Evolutionary conservation across 2,797 vertebrate genomes (phyloP).

Genomic region (Halcyon chelicuti): DNA sequence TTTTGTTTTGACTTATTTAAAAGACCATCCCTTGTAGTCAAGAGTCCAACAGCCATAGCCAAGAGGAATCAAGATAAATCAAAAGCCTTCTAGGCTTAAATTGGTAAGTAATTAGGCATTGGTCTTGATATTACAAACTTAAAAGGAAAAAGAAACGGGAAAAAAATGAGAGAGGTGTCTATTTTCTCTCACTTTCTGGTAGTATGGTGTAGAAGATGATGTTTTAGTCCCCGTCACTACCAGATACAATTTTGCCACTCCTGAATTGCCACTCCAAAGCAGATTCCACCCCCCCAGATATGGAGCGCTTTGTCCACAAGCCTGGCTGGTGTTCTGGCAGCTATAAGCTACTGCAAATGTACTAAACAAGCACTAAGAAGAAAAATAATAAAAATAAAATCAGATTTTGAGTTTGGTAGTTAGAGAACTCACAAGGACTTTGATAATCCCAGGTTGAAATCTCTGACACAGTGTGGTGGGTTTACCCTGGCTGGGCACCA

Average conservation of each 20-base stretch:
- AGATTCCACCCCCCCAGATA: rapidly evolving
- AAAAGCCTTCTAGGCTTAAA: neutral
- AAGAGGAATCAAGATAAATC: neutral
- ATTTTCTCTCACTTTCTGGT: neutral
- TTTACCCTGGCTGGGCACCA: too few species aligned
- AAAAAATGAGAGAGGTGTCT: neutral
- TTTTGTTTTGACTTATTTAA: neutral
- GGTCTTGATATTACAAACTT: neutral
- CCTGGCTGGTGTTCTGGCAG: neutral
- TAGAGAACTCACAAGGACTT: neutral
- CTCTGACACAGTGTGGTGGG: too few species aligned
- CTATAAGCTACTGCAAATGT: neutral
- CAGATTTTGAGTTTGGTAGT: neutral
- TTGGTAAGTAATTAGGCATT: neutral
- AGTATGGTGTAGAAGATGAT: neutral
- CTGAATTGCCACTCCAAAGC: neutral
- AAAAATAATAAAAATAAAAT: neutral
- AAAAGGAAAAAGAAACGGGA: neutral
- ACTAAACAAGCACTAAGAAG: neutral
- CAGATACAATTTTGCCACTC: neutral
- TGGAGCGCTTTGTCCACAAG: neutral
- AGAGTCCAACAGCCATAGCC: neutral
- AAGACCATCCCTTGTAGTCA: neutral
- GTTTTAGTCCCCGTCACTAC: neutral
- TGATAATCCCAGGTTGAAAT: neutral